Evolutionary conservation across 1,140 invertebrate species (phyloP), one percentile per base, ranked within the genome.

Genomic region (Megalonaias nervosa): DNA sequence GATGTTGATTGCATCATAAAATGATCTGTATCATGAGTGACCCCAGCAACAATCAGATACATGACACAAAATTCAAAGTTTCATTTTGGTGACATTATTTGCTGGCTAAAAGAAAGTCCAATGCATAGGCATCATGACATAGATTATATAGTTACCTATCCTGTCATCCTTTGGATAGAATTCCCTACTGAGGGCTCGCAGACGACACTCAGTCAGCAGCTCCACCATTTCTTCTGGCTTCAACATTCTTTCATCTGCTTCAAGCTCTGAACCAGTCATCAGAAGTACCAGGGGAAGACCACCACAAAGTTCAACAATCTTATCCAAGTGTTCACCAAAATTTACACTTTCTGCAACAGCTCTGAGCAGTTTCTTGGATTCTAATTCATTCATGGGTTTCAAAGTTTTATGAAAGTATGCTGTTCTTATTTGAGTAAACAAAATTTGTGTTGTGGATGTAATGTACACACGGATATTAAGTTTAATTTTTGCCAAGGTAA

Each of bases 211-310:
- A 13, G 60, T 14, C 6, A 79, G 58, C 2, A 79, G 23, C 19
- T 79, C 55, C 0, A 79, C 71, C 65, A 79, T 69, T 21, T 79
- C 70, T 58, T 62, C 48, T 13, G 67, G 66, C 9, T 66, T 65
- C 3, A 79, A n/a, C 14, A 74, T 38, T 9, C 65, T 58, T 26
- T 38, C 58, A 17, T 79, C 75, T 56, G 16, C 67, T 59, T 26
- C 58, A 48, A 79, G 26, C 21, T 73, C 77, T 14, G 67, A 55
- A 62, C 57, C 74, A 61, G 69, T 65, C 67, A 76, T 64, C n/a
- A 70, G 17, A 16, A 76, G 55, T 6, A 65, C 23, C 59, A 76
- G 62, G 15, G 74, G 74, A 11, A 76, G 38, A 31, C 74, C 74
- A 70, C 70, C 74, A 65, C 67, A 62, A 15, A 76, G 59, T 21